These are phyloP conservation scores for Platorchestia sp. DNA, from an alignment of 1,140 invertebrate genomes.

Conservation along the genomic window DNA sequence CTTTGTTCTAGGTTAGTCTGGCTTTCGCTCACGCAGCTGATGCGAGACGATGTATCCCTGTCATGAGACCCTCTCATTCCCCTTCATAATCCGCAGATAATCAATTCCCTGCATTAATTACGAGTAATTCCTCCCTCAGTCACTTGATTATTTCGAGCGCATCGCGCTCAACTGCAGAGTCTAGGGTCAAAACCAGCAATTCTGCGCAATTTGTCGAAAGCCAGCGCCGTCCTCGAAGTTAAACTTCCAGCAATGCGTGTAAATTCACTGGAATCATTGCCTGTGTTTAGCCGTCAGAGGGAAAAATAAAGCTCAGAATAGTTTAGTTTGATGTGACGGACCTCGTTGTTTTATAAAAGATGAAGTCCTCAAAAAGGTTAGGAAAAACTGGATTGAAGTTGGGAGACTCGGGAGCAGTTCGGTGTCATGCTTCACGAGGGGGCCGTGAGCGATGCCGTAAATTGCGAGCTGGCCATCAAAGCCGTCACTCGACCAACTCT, in stretches of 20 bases:
- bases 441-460: neutral
- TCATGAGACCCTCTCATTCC: conserved; percentile 23
- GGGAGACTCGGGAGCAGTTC: neutral
- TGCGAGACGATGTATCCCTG: conserved; percentile 9
- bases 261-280: neutral
- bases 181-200: neutral
- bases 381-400: neutral
- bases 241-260: neutral
- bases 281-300: neutral
- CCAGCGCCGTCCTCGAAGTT: neutral
- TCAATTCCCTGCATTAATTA: conserved; percentile 53
- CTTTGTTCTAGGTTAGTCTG: neutral
- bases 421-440: neutral
- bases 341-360: neutral
- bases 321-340: neutral
- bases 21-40: neutral
- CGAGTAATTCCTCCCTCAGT: conserved; percentile 38
- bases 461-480: neutral
- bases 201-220: conserved; percentile 10
- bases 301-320: neutral
- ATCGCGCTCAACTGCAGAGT: neutral
- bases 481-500: neutral
- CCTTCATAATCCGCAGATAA: conserved; percentile 51
- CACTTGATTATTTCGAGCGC: conserved; percentile 53
- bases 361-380: neutral